Percentiles rank a stretch among this genome's conserved stretches.
Evolutionary conservation across 92 coral and sea anemone genomes (phyloP).

Genomic region (Umimayanthus kanabou): DNA sequence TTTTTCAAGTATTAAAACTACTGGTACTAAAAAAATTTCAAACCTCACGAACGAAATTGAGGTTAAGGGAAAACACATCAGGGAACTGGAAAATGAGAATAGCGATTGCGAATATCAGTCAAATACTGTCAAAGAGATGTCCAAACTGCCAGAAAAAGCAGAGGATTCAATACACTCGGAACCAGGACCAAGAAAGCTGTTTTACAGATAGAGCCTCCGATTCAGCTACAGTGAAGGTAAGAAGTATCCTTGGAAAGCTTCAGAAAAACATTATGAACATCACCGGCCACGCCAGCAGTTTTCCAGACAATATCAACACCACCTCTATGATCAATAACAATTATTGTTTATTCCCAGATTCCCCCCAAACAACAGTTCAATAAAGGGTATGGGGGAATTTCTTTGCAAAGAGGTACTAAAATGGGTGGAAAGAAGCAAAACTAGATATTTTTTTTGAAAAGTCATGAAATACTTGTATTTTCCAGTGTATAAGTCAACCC

Average conservation of each 20-base stretch:
- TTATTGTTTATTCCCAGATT: too few species aligned
- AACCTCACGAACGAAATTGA: constrained; percentile 26
- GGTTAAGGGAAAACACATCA: constrained; percentile 36
- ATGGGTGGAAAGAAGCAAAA: too few species aligned
- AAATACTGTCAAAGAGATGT: constrained; percentile 1
- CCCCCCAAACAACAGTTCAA: too few species aligned
- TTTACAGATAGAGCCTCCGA: constrained; percentile 38
- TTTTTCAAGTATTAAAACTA: too few species aligned
- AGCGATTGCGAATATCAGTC: neutral
- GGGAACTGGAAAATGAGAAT: neutral
- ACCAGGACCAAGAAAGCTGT: constrained; percentile 47
- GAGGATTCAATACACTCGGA: constrained; percentile 29
- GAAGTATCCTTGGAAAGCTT: constrained; percentile 10
- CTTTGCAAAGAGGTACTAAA: too few species aligned
- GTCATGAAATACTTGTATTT: too few species aligned
- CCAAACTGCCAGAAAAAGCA: constrained; percentile 34
- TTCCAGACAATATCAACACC: too few species aligned
- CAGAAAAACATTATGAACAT: neutral
- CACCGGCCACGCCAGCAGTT: neutral
- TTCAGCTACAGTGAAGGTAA: constrained; percentile 26
- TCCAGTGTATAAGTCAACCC: too few species aligned
- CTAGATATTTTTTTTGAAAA: too few species aligned
- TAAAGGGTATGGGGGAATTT: too few species aligned
- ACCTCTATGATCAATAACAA: too few species aligned
- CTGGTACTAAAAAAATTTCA: constrained; percentile 21